Evolutionary conservation across 2,113 vertebrate species (phyloP).

Genomic region (Chrysemys picta): DNA sequence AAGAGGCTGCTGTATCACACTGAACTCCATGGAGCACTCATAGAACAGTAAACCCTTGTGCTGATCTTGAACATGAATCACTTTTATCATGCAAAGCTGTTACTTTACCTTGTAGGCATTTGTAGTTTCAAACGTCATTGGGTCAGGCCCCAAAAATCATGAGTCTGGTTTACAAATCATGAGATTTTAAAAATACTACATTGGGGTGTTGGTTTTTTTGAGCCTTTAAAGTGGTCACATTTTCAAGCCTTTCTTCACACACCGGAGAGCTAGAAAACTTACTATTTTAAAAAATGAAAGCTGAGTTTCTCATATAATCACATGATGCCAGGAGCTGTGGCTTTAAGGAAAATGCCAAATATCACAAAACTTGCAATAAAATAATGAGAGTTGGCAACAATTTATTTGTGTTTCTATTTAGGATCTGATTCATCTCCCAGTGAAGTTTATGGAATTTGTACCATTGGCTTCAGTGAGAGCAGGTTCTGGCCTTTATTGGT

Average conservation of each 20-base stretch:
- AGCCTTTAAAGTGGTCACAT: not conserved
- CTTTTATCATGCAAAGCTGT: not conserved
- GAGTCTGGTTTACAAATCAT: not conserved
- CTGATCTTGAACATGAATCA: not conserved
- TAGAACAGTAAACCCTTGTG: not conserved
- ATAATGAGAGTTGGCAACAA: not conserved
- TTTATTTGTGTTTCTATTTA: not conserved
- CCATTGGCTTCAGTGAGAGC: not conserved
- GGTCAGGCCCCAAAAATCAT: not conserved
- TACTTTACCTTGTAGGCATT: not conserved
- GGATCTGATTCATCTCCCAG: not conserved
- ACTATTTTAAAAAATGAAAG: not conserved
- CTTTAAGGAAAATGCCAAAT: not conserved
- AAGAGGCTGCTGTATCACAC: not conserved
- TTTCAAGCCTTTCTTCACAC: not conserved
- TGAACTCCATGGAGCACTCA: not conserved
- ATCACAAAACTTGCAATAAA: not conserved
- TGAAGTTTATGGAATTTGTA: not conserved
- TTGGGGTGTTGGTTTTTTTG: fast-evolving
- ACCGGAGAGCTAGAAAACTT: not conserved
- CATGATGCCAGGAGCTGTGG: not conserved
- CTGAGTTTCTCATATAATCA: not conserved
- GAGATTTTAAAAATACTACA: not conserved
- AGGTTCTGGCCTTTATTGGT: not conserved
- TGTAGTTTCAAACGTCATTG: not conserved